Percentiles rank a stretch among this genome's conserved stretches.
Conservation (phyloP, 2,888 invertebrate genomes). For the Athripsodes cinereus region DNA sequence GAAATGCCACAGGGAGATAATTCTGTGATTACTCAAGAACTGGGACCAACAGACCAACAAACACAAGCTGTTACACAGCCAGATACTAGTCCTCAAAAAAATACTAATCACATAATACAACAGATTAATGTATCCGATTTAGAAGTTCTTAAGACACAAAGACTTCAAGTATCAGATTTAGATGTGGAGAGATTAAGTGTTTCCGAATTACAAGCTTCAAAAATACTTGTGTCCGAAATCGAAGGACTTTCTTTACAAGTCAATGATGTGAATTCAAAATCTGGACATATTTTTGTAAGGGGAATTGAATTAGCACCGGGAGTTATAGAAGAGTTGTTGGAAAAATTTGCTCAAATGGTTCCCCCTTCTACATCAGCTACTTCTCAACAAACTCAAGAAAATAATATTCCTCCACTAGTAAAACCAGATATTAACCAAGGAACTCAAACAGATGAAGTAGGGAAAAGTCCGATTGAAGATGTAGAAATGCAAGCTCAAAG, state of each 20-base stretch:
- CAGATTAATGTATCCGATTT: slow-evolving; percentile 29
- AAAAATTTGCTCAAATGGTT: slow-evolving; percentile 48
- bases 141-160: slow-evolving; percentile 49
- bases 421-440: slow-evolving; percentile 14
- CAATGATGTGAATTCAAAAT: slow-evolving; percentile 64
- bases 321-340: slow-evolving; percentile 61
- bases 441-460: slow-evolving; percentile 29
- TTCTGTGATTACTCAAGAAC: neutral
- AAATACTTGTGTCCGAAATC: slow-evolving; percentile 74
- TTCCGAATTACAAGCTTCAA: slow-evolving; percentile 70
- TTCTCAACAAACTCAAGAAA: slow-evolving; percentile 26
- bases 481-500: neutral
- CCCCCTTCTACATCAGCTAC: slow-evolving; percentile 28
- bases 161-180: slow-evolving; percentile 65
- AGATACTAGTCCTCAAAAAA: slow-evolving; percentile 3
- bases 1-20: neutral
- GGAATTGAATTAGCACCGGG: slow-evolving; percentile 64
- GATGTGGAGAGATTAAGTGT: slow-evolving; percentile 76
- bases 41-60: neutral
- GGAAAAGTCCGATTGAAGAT: too few relatives aligned
- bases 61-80: neutral
- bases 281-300: slow-evolving; percentile 60
- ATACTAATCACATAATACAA: neutral
- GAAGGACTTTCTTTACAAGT: slow-evolving; percentile 69
- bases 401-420: slow-evolving; percentile 22